A percentile compares a stretch with the other conserved stretches of the same genome.
These are phyloP conservation scores for Excalfactoria chinensis DNA, from an alignment of 2,113 vertebrate species.

Conservation along the genomic window DNA sequence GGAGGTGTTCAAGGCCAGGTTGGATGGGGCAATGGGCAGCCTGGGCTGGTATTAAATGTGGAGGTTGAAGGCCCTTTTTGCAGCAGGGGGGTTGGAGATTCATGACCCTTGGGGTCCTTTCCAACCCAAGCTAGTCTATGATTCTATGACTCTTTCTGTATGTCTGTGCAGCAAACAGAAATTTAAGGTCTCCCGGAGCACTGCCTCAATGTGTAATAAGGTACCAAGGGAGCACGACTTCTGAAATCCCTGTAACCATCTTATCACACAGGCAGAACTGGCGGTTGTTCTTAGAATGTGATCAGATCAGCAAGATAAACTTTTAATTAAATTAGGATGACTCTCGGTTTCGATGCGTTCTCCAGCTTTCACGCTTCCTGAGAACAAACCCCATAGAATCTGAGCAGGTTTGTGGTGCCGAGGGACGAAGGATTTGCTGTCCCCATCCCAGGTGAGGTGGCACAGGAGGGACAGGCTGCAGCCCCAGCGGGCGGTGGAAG, in stretches of 20 bases:
- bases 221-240: not conserved
- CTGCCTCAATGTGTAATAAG: not conserved
- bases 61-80: too few relatives aligned
- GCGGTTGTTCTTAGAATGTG: not conserved
- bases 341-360: not conserved
- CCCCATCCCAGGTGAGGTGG: not conserved
- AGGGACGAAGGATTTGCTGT: not conserved
- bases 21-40: too few relatives aligned
- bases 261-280: not conserved
- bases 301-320: not conserved
- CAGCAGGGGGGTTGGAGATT: too few relatives aligned
- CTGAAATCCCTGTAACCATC: not conserved
- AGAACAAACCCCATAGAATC: not conserved
- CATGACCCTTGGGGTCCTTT: too few relatives aligned
- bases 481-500: not conserved
- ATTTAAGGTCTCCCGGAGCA: not conserved
- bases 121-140: too few relatives aligned
- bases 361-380: not conserved
- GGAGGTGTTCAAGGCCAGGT: too few relatives aligned
- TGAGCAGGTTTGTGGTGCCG: not conserved
- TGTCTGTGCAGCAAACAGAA: not conserved
- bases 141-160: not conserved
- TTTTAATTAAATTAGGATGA: slow-evolving; percentile 37
- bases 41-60: too few relatives aligned
- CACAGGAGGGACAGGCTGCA: not conserved